Conservation (phyloP, 2,888 invertebrate species). For the Erebia palarica region DNA sequence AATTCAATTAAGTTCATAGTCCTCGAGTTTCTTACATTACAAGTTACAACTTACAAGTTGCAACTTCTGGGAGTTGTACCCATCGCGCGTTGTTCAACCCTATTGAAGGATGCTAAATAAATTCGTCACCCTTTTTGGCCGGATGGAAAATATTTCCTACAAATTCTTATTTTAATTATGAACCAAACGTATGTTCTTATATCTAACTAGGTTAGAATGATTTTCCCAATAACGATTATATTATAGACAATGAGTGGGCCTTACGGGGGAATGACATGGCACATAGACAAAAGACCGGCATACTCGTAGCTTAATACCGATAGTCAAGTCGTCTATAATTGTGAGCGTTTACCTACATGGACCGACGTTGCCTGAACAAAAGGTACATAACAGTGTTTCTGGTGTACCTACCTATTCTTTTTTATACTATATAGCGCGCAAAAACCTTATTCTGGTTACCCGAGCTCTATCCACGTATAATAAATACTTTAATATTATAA, state of each 20-base stretch:
- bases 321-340: background rate
- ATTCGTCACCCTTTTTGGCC: no score
- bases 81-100: no score
- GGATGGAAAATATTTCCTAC: no score
- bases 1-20: no score
- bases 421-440: background rate
- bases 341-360: background rate
- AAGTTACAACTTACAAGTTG: no score
- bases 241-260: background rate
- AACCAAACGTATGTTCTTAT: background rate
- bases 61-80: no score
- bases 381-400: background rate
- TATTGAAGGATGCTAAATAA: no score
- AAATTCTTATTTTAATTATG: background rate
- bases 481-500: no score
- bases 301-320: background rate
- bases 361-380: slow-evolving; percentile 5
- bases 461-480: no score
- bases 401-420: background rate
- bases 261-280: slow-evolving; percentile 13
- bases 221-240: slow-evolving; percentile 2
- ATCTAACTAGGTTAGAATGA: background rate
- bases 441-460: background rate
- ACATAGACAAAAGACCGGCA: background rate
- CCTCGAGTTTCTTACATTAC: no score